Evolutionary conservation across 2,797 vertebrate species (phyloP), one percentile per base, ranked within the genome.

Genomic region (Falco rusticolus): DNA sequence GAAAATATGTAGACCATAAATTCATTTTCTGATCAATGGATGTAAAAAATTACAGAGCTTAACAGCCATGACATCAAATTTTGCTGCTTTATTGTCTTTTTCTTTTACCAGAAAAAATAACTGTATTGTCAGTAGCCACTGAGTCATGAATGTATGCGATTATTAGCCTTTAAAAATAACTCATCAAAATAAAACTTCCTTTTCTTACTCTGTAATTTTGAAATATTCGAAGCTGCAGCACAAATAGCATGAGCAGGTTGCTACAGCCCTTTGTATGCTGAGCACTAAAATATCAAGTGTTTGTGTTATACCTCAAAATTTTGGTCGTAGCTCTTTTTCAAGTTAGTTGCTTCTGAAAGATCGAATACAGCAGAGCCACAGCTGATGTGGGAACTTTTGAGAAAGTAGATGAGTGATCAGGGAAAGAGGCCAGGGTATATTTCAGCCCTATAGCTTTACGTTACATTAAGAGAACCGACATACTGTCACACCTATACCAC

Each of bases 21-120:
- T 87, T 77, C 37, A 86, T 80, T 89, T 94, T 77, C 75, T 87
- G 85, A 93, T 84, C 77, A 87, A 92, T 48, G 51, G 37, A 88
- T 70, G 50, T 39, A 66, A 26, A 93, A 91, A 94, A 91, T 69
- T 76, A 43, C 25, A 81, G 65, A 90, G 86, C 18, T 83, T 70
- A 90, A 94, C 34, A 85, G 48, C 63, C 79, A 74, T 74, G 48
- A 64, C 84, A 91, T 72, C 34, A 92, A 87, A 74, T 89, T 89
- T 94, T 70, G n/a, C 84, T 94, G 82, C 45, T 68, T 94, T 85
- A 65, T 33, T 79, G 54, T 53, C 50, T 77, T 85, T 84, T 84
- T 43, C 66, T 54, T 90, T 71, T 59, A 91, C 34, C 47, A 79
- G 51, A 48, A 74, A 69, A 83, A 77, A 74, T 13, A 16, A 84